Conservation (phyloP, 1,140 invertebrate species). For the Brachionus angularis region DNA sequence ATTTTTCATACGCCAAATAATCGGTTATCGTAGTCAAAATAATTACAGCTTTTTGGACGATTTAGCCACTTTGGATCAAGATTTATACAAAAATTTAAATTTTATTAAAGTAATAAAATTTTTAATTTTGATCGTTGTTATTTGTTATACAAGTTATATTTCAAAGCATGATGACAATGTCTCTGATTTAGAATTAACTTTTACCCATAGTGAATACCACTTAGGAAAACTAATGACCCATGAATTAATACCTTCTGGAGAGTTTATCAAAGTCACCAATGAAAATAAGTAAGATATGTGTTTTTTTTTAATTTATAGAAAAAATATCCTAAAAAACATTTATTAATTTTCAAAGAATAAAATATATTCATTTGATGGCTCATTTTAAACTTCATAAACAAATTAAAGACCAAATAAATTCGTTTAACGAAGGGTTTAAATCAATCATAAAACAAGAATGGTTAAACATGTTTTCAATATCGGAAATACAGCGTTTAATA, state of each 20-base stretch:
- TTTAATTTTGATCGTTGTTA: not conserved
- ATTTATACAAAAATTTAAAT: constrained; percentile 89
- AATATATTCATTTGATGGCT: constrained; percentile 96
- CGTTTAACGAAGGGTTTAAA: constrained; percentile 91
- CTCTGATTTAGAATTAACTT: constrained; percentile 84
- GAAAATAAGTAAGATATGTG: constrained; percentile 82
- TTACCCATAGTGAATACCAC: constrained; percentile 91
- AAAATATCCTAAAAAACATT: constrained; percentile 44
- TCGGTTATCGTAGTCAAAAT: constrained; percentile 80
- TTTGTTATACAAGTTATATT: not conserved
- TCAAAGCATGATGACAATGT: constrained; percentile 80
- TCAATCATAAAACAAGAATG: constrained; percentile 91
- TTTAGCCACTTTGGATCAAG: constrained; percentile 87
- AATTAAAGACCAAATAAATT: constrained; percentile 77
- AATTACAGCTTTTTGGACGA: constrained; percentile 95
- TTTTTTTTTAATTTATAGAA: not conserved
- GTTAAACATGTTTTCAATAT: constrained; percentile 89
- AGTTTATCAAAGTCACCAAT: constrained; percentile 84
- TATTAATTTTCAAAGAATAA: constrained; percentile 67
- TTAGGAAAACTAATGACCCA: constrained; percentile 67
- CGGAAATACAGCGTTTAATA: constrained; percentile 71
- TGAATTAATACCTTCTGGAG: constrained; percentile 81
- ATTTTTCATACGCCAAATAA: constrained; percentile 92
- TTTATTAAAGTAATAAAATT: constrained; percentile 72
- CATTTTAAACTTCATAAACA: constrained; percentile 95